Base-by-base conservation (phyloP, 2,797 vertebrate species). In the Mus caroli region DNA sequence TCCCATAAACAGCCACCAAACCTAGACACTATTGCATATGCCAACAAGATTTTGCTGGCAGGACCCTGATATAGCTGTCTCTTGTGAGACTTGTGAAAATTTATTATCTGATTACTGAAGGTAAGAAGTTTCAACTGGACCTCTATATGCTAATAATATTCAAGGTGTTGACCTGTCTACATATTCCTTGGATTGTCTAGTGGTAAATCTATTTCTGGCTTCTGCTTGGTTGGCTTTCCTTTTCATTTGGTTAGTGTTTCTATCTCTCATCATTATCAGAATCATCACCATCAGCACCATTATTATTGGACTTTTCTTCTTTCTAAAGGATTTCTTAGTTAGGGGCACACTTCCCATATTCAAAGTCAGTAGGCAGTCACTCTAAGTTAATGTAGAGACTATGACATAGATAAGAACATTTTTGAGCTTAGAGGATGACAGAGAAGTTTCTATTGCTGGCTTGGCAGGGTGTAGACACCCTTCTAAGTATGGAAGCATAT, bases 361-460 rank as follows among this genome's bases (percentile, higher is more conserved):
- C n/a, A 83, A 88, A 77, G 31, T 3, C 88, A 82, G 26, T 8
- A 22, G 34, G 9, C 22, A 22, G 37, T 19, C 22, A 80, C 34
- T 11, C 26, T 77, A 20, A 69, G 54, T 31, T 73, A 62, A 82
- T 58, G 37, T 75, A 54, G 11, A 88, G 84, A 62, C 28, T 56
- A 64, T 28, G 15, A 56, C 20, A 79, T 0, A 78, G 40, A 67
- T 13, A 58, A 69, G 22, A 86, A 1, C 20, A 95, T 84, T 62
- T 85, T 52, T 85, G 62, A 94, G 54, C 37, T n/a, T 64, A 24
- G 12, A 84, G 2, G 8, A 50, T 78, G 75, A 73, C 60, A 90
- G 7, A 46, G 71, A 96, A 85, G 95, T 75, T 92, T 86, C 73
- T 95, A 28, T n/a, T 77, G 76, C 67, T 85, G 64, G 94, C 78